Evolutionary conservation across 2,797 vertebrate species (phyloP).

Genomic region (Ara ararauna): DNA sequence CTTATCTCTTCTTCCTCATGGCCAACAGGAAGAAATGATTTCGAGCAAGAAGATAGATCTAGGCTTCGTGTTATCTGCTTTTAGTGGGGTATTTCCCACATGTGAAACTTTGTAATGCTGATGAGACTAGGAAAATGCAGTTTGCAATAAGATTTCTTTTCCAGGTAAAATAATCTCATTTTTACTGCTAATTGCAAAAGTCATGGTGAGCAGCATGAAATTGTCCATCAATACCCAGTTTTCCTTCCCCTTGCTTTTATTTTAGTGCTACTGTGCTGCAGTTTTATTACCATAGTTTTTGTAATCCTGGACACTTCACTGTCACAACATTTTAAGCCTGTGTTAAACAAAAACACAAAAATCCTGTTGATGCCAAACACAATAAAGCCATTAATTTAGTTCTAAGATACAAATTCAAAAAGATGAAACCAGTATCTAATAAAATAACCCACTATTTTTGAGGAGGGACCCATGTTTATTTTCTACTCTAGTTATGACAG

Average conservation of each 20-base stretch:
- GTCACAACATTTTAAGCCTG: not conserved
- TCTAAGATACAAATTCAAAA: not conserved
- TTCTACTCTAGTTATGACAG: not conserved
- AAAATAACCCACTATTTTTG: not conserved
- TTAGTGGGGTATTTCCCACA: not conserved
- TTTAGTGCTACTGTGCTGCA: not conserved
- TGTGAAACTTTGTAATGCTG: fast-evolving
- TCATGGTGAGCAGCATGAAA: not conserved
- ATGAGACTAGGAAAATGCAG: not conserved
- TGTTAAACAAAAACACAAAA: not conserved
- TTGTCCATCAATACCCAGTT: not conserved
- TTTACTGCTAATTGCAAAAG: not conserved
- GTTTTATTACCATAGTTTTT: constrained; percentile 6
- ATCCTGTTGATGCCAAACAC: not conserved
- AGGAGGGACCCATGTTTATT: not conserved
- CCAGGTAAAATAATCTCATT: constrained; percentile 10
- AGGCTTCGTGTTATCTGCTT: not conserved
- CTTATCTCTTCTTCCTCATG: not conserved
- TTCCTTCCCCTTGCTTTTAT: not conserved
- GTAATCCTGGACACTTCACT: not conserved
- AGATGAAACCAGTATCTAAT: not conserved
- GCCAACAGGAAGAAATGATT: not conserved
- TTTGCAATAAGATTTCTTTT: not conserved
- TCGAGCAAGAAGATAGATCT: not conserved
- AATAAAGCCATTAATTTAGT: not conserved